Percentiles rank a stretch among this genome's conserved stretches.
phyloP scores from a whole-genome alignment of 2,888 invertebrate genomes.

The Pterostichus niger region DNA sequence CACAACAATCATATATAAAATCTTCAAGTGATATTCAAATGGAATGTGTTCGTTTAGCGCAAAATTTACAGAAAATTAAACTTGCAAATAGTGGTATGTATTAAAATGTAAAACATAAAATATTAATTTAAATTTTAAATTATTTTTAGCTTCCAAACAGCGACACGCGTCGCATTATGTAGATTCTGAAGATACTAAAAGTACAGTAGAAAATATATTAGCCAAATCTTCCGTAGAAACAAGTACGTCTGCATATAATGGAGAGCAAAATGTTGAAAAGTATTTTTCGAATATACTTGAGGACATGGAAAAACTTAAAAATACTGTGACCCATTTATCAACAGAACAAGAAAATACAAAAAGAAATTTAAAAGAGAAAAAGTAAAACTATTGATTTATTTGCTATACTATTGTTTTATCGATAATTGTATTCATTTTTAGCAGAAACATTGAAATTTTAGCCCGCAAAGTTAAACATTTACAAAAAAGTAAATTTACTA shows the following conservation, averaged over 20 bases:
- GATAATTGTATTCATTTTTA: slow-evolving; percentile 14
- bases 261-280: slow-evolving; percentile 27
- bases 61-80: slow-evolving; percentile 59
- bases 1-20: slow-evolving; percentile 28
- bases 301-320: slow-evolving; percentile 56
- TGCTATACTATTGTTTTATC: not conserved
- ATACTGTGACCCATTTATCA: slow-evolving; percentile 35
- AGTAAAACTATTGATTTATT: slow-evolving; percentile 25
- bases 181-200: not conserved
- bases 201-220: slow-evolving; percentile 30
- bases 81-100: slow-evolving; percentile 37
- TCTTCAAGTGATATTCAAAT: slow-evolving; percentile 53
- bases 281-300: not conserved
- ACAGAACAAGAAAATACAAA: slow-evolving; percentile 59
- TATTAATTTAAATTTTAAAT: not conserved
- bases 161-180: not conserved
- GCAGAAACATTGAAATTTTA: slow-evolving; percentile 59
- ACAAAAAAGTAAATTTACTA: slow-evolving; percentile 44
- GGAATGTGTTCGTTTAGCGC: slow-evolving; percentile 40
- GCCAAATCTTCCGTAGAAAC: not conserved
- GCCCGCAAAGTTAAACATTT: slow-evolving; percentile 51
- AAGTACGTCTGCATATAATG: slow-evolving; percentile 3
- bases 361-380: slow-evolving; percentile 57
- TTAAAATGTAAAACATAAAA: slow-evolving; percentile 15
- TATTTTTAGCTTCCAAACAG: slow-evolving; percentile 15